Base-by-base conservation (phyloP, 2,797 vertebrate species). In the Sebastiscus albofasciatus region DNA sequence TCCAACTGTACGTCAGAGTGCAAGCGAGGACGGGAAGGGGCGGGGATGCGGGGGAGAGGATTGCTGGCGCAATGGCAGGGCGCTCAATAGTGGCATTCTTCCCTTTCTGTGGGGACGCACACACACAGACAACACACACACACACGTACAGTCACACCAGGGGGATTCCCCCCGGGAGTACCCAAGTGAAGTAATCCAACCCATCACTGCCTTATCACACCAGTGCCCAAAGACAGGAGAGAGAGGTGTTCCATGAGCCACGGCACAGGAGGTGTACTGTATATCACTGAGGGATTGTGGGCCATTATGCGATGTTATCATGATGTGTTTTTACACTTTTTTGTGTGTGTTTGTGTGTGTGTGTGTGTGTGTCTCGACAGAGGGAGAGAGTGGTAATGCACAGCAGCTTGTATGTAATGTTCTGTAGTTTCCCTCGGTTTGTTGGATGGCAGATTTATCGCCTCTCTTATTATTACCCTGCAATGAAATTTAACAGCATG, bases 1-100 rank as follows among this genome's bases (percentile, higher is more conserved):
- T 94, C 89, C 89, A 84, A 94, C 93, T 92, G 92, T 94, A 95
- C 94, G 94, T 95, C 94, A 94, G 94, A 95, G 94, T 91, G 93
- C 90, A 92, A 85, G 88, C 64, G 68, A 89, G 90, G 92, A 89
- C 72, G 90, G 92, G 85, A 86, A 84, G 81, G 75, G 90, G 88
- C 49, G 82, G 86, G 54, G 77, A 82, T 85, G 90, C 22, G 85
- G 90, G 88, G 90, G 92, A 90, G 90, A 89, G 88, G 88, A 85
- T 77, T 80, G 92, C 90, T 89, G 84, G 91, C 72, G 90, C 90
- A 90, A 90, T 89, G 88, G 93, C 88, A 89, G 72, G 39, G 73
- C 18, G 84, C 89, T 95, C 93, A 95, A 95, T 95, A 89, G 93
- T 81, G 81, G 93, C 89, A 93, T 95, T 95, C 93, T 95, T 95